Conservation (phyloP, 53 echinoderm and acorn worm species). For the Patiria pectinifera region DNA sequence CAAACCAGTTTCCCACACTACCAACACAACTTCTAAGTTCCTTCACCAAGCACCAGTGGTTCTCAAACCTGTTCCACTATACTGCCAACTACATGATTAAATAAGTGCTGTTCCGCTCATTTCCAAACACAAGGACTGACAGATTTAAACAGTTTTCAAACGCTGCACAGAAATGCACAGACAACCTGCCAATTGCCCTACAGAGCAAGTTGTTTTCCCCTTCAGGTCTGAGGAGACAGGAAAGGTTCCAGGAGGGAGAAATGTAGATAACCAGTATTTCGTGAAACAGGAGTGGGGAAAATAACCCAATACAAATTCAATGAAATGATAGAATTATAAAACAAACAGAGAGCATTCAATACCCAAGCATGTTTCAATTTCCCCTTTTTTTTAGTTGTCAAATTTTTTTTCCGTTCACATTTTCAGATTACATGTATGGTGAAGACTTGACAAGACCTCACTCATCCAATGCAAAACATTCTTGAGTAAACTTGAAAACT, state of each 20-base stretch:
- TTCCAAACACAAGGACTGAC: no score
- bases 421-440: no score
- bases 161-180: no score
- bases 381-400: neutral
- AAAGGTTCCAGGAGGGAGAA: no score
- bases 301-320: neutral
- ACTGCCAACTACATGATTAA: neutral
- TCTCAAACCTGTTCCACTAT: neutral
- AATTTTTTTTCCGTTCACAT: neutral
- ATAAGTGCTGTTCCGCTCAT: no score
- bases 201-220: no score
- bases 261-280: neutral
- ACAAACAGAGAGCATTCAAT: neutral
- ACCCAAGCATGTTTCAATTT: neutral
- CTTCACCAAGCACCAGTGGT: neutral
- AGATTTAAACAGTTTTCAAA: no score
- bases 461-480: neutral
- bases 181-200: no score
- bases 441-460: no score
- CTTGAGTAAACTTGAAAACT: constrained; percentile 1
- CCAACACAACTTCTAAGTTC: neutral
- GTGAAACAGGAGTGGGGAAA: neutral
- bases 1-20: neutral
- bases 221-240: no score
- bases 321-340: neutral